Evolutionary conservation across 2,797 vertebrate genomes (phyloP).

Genomic region (Xiphorhynchus erythropygius): DNA sequence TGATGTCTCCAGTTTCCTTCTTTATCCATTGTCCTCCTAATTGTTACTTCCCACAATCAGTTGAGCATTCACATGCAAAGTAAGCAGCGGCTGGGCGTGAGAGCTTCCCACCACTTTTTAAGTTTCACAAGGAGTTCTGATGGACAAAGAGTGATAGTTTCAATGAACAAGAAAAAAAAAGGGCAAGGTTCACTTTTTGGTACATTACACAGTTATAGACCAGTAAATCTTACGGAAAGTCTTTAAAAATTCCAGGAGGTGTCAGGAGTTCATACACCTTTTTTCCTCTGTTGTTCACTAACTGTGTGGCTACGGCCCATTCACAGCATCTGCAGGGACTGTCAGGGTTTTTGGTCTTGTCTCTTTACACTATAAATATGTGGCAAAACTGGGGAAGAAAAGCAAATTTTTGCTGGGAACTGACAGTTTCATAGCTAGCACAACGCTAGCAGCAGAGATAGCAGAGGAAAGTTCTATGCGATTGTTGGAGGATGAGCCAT

Average conservation of each 20-base stretch:
- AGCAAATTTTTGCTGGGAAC: not conserved
- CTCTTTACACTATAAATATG: not conserved
- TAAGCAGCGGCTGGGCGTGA: conserved; percentile 46
- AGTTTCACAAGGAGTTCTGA: conserved; percentile 53
- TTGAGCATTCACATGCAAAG: conserved; percentile 69
- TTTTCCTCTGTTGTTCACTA: not conserved
- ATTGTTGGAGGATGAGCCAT: accelerated
- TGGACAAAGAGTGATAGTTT: conserved; percentile 62
- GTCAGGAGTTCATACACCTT: conserved; percentile 7
- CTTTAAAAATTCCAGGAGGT: not conserved
- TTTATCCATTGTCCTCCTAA: conserved; percentile 64
- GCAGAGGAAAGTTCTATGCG: not conserved
- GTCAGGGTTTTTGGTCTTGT: not conserved
- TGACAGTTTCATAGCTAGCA: not conserved
- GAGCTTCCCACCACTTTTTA: conserved; percentile 54
- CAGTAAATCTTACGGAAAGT: conserved; percentile 15
- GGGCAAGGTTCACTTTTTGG: conserved; percentile 35
- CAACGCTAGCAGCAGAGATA: not conserved
- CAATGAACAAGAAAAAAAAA: conserved; percentile 65
- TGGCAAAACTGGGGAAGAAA: not conserved
- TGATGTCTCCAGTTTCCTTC: conserved; percentile 38
- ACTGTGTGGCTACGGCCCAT: not conserved
- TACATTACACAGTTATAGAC: conserved; percentile 49
- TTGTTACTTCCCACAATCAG: conserved; percentile 65
- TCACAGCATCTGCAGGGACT: not conserved